These are phyloP conservation scores for Vespertilio murinus DNA, from an alignment of 2,797 vertebrate genomes.

Conservation along the genomic window DNA sequence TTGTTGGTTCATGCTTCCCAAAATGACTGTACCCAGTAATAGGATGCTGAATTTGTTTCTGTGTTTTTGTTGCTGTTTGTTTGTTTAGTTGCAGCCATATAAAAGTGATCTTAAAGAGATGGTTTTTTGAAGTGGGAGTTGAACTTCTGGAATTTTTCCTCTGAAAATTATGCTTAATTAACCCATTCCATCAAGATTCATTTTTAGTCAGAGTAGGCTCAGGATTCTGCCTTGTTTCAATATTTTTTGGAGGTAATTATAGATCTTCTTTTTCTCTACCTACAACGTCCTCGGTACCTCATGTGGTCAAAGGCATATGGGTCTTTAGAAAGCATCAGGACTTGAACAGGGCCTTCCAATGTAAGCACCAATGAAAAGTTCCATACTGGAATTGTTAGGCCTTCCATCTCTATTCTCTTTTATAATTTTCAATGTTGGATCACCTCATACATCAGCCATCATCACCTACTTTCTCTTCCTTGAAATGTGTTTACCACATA, in stretches of 20 bases:
- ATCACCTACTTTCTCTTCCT: neutral
- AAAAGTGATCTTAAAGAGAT: neutral
- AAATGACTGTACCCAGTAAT: neutral
- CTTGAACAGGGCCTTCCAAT: fast-evolving
- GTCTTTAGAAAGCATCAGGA: neutral
- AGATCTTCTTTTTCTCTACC: neutral
- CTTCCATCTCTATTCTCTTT: neutral
- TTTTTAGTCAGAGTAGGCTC: neutral
- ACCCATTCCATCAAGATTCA: neutral
- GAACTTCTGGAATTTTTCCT: neutral
- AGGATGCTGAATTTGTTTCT: neutral
- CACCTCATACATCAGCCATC: neutral
- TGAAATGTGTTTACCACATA: neutral
- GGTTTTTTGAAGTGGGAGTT: neutral
- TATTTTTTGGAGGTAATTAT: neutral
- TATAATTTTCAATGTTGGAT: neutral
- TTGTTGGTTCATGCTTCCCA: neutral
- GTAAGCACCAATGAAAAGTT: neutral
- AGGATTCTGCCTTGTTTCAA: neutral
- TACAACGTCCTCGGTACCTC: neutral
- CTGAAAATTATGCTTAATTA: neutral
- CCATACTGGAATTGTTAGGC: fast-evolving
- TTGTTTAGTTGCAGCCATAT: neutral
- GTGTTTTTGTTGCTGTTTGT: neutral
- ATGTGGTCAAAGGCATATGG: neutral